phyloP scores from a whole-genome alignment of 2,888 invertebrate genomes.

The Sympetrum striolatum region DNA sequence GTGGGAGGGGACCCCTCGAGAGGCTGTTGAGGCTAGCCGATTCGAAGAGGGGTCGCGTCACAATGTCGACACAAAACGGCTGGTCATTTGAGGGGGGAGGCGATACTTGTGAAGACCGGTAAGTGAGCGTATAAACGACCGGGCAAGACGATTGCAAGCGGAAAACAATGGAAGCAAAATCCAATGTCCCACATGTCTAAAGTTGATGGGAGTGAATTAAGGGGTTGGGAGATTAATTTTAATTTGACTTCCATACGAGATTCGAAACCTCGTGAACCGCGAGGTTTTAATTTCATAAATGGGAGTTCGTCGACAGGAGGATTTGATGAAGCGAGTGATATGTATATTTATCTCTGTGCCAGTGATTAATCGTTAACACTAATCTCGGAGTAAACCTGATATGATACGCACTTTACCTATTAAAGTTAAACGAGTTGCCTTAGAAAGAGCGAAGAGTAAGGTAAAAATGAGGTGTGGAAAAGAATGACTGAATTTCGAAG shows the following conservation, averaged over 20 bases:
- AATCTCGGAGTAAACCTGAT: too few species aligned
- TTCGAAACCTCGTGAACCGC: not conserved
- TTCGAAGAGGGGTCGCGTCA: not conserved
- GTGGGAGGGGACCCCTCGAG: not conserved
- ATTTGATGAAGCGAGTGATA: not conserved
- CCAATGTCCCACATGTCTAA: not conserved
- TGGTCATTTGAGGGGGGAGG: slow-evolving; percentile 22
- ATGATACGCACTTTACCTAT: too few species aligned
- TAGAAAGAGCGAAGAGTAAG: too few species aligned
- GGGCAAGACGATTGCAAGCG: slow-evolving; percentile 6
- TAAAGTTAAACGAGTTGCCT: too few species aligned
- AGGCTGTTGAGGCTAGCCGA: not conserved
- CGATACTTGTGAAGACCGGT: slow-evolving; percentile 36
- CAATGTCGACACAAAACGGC: slow-evolving; percentile 35
- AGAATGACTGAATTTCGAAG: too few species aligned
- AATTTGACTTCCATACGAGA: not conserved
- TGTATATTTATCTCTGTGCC: too few species aligned
- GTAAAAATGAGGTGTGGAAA: too few species aligned
- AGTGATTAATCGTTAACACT: too few species aligned
- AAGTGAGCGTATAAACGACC: slow-evolving; percentile 32
- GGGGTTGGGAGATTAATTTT: not conserved
- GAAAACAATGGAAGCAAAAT: slow-evolving; percentile 28
- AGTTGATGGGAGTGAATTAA: not conserved
- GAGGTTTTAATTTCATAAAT: not conserved
- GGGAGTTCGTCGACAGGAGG: not conserved